Conservation (phyloP, 2,888 invertebrate species). For the Cantharis rufa region DNA sequence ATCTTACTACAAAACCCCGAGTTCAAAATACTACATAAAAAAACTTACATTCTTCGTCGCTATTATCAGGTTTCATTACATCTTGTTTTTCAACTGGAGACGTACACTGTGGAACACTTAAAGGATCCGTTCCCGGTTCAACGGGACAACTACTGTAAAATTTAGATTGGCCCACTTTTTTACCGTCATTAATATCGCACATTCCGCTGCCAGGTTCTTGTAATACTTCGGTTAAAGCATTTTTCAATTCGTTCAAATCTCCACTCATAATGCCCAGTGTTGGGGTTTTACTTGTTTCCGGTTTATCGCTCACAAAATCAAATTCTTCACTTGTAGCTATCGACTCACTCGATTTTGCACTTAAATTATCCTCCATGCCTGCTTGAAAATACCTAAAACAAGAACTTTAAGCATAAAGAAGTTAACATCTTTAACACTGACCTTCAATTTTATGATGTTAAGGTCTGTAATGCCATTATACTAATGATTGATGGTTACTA, state of each 20-base stretch:
- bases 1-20: neutral
- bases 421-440: neutral
- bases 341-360: conserved; percentile 72
- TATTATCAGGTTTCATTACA: conserved; percentile 77
- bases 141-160: conserved; percentile 56
- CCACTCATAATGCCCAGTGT: conserved; percentile 66
- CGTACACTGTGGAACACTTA: conserved; percentile 33
- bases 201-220: conserved; percentile 46
- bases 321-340: conserved; percentile 72
- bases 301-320: conserved; percentile 67
- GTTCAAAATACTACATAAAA: conserved; percentile 6
- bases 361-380: conserved; percentile 69
- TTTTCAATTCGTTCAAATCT: conserved; percentile 65
- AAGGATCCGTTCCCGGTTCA: conserved; percentile 47
- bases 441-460: neutral
- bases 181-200: conserved; percentile 46
- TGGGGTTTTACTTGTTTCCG: conserved; percentile 57
- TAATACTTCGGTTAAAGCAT: conserved; percentile 64
- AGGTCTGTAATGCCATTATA: neutral
- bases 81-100: conserved; percentile 72
- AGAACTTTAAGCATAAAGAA: neutral
- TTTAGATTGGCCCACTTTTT: conserved; percentile 59
- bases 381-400: conserved; percentile 1
- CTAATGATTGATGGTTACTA: neutral
- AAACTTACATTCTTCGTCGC: conserved; percentile 71